Evolutionary conservation across 1,140 invertebrate species (phyloP).

Genomic region (Zophobas morio): DNA sequence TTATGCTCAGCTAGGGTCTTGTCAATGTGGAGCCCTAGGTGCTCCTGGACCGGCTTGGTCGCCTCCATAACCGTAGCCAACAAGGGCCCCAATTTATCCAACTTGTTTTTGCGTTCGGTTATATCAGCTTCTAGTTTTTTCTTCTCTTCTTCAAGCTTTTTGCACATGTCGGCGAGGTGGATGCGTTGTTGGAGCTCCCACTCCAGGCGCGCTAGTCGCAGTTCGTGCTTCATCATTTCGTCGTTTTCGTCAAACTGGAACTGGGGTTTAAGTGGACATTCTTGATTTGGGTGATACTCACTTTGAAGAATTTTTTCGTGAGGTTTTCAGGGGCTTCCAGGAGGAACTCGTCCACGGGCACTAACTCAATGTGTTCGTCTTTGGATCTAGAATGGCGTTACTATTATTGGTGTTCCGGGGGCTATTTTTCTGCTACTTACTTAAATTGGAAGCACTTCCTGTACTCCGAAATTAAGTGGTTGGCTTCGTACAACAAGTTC

Average conservation of each 20-base stretch:
- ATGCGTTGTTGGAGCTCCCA: conserved; percentile 94
- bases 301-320: conserved; percentile 61
- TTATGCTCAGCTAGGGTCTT: conserved; percentile 82
- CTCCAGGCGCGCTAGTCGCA: conserved; percentile 88
- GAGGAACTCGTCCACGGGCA: conserved; percentile 89
- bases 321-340: conserved; percentile 80
- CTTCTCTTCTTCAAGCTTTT: conserved; percentile 83
- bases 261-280: neutral
- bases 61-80: conserved; percentile 82
- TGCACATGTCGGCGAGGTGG: conserved; percentile 83
- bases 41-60: conserved; percentile 92
- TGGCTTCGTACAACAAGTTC: conserved; percentile 95
- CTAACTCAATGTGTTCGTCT: conserved; percentile 93
- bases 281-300: conserved; percentile 3
- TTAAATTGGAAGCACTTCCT: conserved; percentile 94
- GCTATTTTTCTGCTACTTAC: conserved; percentile 68
- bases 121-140: conserved; percentile 79
- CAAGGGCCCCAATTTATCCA: conserved; percentile 87
- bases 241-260: conserved; percentile 57
- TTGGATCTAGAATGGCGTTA: conserved; percentile 80
- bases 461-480: conserved; percentile 94
- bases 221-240: conserved; percentile 75
- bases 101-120: conserved; percentile 82
- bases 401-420: neutral
- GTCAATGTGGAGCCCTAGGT: conserved; percentile 86